Evolutionary conservation across 2,113 vertebrate genomes (phyloP), one percentile per base, ranked within the genome.

Genomic region (Ictalurus punctatus): DNA sequence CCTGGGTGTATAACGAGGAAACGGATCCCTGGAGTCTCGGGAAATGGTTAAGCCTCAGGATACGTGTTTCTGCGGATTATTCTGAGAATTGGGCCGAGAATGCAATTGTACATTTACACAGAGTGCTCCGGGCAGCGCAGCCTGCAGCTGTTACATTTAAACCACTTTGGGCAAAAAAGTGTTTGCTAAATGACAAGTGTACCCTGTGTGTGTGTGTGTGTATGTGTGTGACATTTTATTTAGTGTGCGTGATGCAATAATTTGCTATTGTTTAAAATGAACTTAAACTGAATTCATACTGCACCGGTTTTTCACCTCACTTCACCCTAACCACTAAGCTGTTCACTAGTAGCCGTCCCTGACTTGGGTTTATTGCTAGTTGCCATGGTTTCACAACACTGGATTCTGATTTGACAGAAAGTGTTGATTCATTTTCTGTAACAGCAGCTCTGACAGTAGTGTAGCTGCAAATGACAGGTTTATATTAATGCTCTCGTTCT

Each of bases 151-250:
- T 14, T 34, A 34, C 27, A 19, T 85, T 56, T 71, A 79, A 48
- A 44, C 6, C 0, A 6, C 14, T 85, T 71, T 56, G 2, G 44
- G 48, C 44, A 27, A 56, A 80, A 48, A 52, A 84, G 9, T 21
- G 4, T 71, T 52, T 19, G n/a, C 83, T 54, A 84, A 52, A 54
- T 71, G 83, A 54, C 44, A 10, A 17, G 37, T 67, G 83, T 84
- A 0, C 67, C 17, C 48, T 80, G 78, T 80, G 78, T 54, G 78
- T 80, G 48, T 80, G 74, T 78, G 74, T 78, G 74, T 48, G 44
- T 80, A 27, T 80, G 78, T 80, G 74, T 52, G 74, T 79, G 74
- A 52, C 9, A 52, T 52, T 74, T 10, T 4, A 23, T 44, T 76
- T 2, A 4, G 37, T 23, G 3, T 10, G 19, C 3, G 0, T 27